These are phyloP conservation scores for Parnassius apollo DNA, from an alignment of 2,888 invertebrate species.

Conservation along the genomic window DNA sequence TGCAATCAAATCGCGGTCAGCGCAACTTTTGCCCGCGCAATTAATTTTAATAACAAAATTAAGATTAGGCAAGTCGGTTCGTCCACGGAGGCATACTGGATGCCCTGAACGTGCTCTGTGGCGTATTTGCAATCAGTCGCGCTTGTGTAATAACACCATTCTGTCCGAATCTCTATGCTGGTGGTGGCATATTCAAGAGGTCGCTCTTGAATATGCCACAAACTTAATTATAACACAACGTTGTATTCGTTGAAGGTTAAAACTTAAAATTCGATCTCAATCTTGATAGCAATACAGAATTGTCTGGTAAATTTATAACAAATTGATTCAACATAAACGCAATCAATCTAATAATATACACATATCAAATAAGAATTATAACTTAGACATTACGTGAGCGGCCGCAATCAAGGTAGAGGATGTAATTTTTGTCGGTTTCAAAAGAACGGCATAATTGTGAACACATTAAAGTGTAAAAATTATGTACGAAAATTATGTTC, in stretches of 20 bases:
- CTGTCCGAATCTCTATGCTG: conserved; percentile 24
- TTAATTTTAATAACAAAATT: conserved; percentile 46
- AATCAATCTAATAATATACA: too few relatives aligned
- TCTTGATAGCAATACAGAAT: not conserved
- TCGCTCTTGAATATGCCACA: conserved; percentile 23
- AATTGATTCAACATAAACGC: too few relatives aligned
- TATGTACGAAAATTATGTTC: too few relatives aligned
- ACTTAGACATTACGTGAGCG: too few relatives aligned
- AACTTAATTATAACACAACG: conserved; percentile 38
- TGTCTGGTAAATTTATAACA: too few relatives aligned
- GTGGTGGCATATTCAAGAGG: conserved; percentile 13
- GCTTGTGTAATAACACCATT: conserved; percentile 45
- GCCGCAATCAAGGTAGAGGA: too few relatives aligned
- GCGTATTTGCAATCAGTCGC: conserved; percentile 56
- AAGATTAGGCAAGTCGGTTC: conserved; percentile 38
- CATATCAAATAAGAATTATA: too few relatives aligned
- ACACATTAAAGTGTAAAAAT: too few relatives aligned
- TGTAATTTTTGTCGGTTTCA: too few relatives aligned
- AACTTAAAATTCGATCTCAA: conserved; percentile 26
- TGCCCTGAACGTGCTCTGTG: conserved; percentile 41
- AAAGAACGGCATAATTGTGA: too few relatives aligned
- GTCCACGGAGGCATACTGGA: conserved; percentile 30
- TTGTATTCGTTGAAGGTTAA: conserved; percentile 39
- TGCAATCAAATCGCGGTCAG: conserved; percentile 23
- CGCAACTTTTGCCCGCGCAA: conserved; percentile 33